Conservation (phyloP, 2,797 vertebrate genomes). For the Gallinago stenura region DNA sequence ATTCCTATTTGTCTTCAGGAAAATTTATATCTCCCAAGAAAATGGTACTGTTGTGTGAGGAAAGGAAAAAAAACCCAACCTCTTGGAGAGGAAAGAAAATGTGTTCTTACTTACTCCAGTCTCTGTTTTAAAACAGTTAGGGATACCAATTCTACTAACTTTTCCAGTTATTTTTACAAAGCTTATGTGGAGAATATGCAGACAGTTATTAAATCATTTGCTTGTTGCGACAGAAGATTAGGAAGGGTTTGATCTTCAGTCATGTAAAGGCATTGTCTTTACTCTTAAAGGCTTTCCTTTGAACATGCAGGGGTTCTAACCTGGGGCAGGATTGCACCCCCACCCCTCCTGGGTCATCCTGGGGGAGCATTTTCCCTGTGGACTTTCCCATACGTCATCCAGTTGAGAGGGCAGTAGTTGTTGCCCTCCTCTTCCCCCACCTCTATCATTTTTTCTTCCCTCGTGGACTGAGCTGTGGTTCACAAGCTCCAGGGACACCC, state of each 20-base stretch:
- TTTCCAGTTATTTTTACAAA: not conserved
- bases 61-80: not conserved
- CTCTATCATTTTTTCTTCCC: not conserved
- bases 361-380: not conserved
- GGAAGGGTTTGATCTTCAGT: constrained; percentile 68
- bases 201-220: constrained; percentile 31
- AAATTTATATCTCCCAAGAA: not conserved
- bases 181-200: not conserved
- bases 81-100: constrained; percentile 23
- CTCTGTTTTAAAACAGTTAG: not conserved
- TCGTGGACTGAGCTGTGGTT: not conserved
- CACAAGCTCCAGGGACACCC: not conserved
- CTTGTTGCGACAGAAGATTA: constrained; percentile 59
- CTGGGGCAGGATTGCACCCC: not conserved
- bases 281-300: constrained; percentile 58
- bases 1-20: not conserved
- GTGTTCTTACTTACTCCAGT: constrained; percentile 8
- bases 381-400: not conserved
- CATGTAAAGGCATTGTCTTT: not conserved
- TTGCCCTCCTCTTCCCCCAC: not conserved
- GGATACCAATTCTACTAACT: not conserved
- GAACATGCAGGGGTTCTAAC: not conserved
- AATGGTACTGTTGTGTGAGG: not conserved
- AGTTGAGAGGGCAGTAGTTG: not conserved
- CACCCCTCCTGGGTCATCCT: not conserved